A percentile compares a stretch with the other conserved stretches of the same genome.
Conservation (phyloP, 2,888 invertebrate genomes). For the Caenorhabditis uteleia region DNA sequence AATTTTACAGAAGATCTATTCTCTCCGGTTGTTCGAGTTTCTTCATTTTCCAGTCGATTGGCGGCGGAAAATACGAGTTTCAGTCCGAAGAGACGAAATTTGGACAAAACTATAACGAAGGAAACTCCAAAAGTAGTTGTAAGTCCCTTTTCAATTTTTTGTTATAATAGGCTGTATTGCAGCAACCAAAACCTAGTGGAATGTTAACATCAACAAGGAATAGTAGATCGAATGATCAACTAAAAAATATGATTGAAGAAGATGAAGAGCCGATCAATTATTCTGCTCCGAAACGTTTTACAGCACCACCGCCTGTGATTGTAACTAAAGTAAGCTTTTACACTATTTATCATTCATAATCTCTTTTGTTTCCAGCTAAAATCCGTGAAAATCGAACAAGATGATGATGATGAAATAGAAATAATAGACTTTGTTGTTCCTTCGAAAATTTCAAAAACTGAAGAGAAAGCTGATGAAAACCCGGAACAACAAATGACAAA, state of each 20-base stretch:
- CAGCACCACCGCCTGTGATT: too few relatives aligned
- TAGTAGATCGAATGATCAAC: constrained; percentile 11
- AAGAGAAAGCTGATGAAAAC: not conserved
- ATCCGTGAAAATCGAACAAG: constrained; percentile 14
- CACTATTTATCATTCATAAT: too few relatives aligned
- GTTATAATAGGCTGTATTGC: too few relatives aligned
- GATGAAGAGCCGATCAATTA: constrained; percentile 24
- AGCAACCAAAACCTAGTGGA: constrained; percentile 4
- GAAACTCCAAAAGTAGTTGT: too few relatives aligned
- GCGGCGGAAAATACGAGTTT: too few relatives aligned
- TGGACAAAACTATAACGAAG: too few relatives aligned
- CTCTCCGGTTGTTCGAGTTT: too few relatives aligned
- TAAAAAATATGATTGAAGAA: constrained; percentile 27
- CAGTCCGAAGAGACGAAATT: too few relatives aligned
- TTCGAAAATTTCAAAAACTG: not conserved
- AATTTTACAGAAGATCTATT: too few relatives aligned
- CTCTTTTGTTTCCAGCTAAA: not conserved
- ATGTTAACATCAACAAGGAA: constrained; percentile 11
- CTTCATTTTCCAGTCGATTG: too few relatives aligned
- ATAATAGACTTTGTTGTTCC: constrained; percentile 18
- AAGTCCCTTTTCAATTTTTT: too few relatives aligned
- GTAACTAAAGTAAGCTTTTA: too few relatives aligned
- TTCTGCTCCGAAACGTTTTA: constrained; percentile 1
- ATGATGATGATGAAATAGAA: constrained; percentile 34
- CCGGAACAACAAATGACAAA: not conserved